These are phyloP conservation scores for Himantopus leucocephalus DNA, from an alignment of 2,113 vertebrate genomes.

Conservation along the genomic window DNA sequence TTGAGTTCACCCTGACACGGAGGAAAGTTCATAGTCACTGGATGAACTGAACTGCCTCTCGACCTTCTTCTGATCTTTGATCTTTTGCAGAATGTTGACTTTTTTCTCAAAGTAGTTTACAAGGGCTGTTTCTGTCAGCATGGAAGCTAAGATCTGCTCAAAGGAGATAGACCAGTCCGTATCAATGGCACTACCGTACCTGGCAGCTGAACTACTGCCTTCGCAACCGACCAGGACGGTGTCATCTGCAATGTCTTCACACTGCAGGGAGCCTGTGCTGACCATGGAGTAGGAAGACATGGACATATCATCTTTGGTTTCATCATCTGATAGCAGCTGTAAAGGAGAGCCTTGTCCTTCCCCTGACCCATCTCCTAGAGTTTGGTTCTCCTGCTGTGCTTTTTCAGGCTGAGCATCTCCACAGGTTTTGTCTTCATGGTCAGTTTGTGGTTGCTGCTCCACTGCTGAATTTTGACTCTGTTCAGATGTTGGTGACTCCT, in stretches of 20 bases:
- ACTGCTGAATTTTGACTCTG: constrained; percentile 40
- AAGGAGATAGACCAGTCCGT: constrained; percentile 94
- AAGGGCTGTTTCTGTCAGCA: constrained; percentile 90
- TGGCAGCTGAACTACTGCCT: constrained; percentile 56
- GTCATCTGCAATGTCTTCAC: constrained; percentile 90
- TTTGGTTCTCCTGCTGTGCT: constrained; percentile 61
- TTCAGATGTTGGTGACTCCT: constrained; percentile 53
- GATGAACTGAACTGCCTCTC: constrained; percentile 89
- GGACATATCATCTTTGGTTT: constrained; percentile 89
- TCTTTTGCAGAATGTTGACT: constrained; percentile 82
- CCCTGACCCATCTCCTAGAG: constrained; percentile 55
- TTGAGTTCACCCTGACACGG: constrained; percentile 75
- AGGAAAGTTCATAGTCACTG: constrained; percentile 86
- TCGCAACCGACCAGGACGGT: constrained; percentile 83
- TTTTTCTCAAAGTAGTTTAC: constrained; percentile 95
- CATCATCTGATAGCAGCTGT: constrained; percentile 80
- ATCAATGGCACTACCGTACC: constrained; percentile 80
- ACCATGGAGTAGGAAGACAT: constrained; percentile 93
- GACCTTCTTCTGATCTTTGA: constrained; percentile 85
- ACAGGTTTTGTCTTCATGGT: constrained; percentile 34
- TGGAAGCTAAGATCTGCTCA: constrained; percentile 93
- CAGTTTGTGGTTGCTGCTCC: constrained; percentile 47
- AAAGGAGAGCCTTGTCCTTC: constrained; percentile 72
- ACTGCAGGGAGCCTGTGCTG: constrained; percentile 87
- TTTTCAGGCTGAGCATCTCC: constrained; percentile 53